A percentile compares a stretch with the other conserved stretches of the same genome.
phyloP scores from a whole-genome alignment of 2,113 vertebrate genomes.

The Triplophysa tibetana region DNA sequence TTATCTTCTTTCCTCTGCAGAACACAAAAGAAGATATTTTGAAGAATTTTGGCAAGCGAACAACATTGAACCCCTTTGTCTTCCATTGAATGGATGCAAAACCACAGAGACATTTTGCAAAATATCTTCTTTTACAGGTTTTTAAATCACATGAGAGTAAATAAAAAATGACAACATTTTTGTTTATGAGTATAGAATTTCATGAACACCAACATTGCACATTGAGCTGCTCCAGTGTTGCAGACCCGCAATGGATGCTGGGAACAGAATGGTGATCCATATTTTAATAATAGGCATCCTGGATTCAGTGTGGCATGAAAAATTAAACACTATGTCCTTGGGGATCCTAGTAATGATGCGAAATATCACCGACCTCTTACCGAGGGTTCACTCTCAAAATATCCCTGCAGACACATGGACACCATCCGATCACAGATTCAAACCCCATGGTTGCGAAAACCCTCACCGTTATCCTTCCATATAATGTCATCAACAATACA shows the following conservation, averaged over 20 bases:
- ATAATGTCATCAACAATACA: conserved; percentile 1
- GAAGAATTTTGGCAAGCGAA: too few species aligned
- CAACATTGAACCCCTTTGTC: too few species aligned
- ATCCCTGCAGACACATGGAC: conserved; percentile 3
- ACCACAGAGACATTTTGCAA: too few species aligned
- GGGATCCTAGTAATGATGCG: conserved; percentile 41
- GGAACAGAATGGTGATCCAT: conserved; percentile 43
- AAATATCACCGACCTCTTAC: conserved; percentile 41
- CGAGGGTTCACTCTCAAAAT: conserved; percentile 31
- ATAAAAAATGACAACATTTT: background rate
- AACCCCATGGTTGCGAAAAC: background rate
- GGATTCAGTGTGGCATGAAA: conserved; percentile 47
- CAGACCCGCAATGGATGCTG: conserved; percentile 3
- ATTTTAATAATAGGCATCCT: conserved; percentile 47
- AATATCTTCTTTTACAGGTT: too few species aligned
- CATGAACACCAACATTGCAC: background rate
- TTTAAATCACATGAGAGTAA: background rate
- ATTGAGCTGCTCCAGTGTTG: conserved; percentile 30
- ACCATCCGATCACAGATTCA: background rate
- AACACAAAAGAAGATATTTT: too few species aligned
- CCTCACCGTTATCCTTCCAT: conserved; percentile 15
- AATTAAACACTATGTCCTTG: conserved; percentile 46
- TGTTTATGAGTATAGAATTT: background rate
- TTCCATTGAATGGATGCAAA: too few species aligned
- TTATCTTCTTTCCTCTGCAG: too few species aligned